Percentiles rank a stretch among this genome's conserved stretches.
phyloP scores from a whole-genome alignment of 2,888 invertebrate species.

The Eumerus sabulonum region DNA sequence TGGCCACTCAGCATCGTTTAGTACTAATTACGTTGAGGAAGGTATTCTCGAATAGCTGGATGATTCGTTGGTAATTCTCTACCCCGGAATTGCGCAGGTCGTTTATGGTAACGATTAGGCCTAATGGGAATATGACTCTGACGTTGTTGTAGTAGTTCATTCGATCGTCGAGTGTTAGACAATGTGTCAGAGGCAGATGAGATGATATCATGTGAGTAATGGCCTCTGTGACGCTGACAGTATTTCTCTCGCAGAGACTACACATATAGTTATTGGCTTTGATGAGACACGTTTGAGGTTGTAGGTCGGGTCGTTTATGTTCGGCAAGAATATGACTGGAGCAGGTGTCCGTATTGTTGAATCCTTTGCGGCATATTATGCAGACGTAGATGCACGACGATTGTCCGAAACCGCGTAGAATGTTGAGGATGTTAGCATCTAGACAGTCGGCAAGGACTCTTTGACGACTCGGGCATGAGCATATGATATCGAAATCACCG shows the following conservation, averaged over 20 bases:
- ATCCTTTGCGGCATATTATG: slow-evolving; percentile 6
- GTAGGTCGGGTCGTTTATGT: background rate
- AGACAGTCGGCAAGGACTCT: slow-evolving; percentile 40
- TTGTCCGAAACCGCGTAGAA: slow-evolving; percentile 29
- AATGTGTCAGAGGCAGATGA: background rate
- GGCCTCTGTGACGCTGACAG: background rate
- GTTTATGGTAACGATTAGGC: slow-evolving; percentile 18
- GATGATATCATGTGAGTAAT: slow-evolving; percentile 19
- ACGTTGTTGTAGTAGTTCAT: slow-evolving; percentile 29
- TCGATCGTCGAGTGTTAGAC: background rate
- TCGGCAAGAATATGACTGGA: slow-evolving; percentile 12
- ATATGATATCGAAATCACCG: background rate
- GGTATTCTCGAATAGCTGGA: too few relatives aligned
- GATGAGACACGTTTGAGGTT: background rate
- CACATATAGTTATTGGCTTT: slow-evolving; percentile 18
- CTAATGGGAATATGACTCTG: slow-evolving; percentile 25
- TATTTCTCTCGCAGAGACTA: slow-evolving; percentile 8
- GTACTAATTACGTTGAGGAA: too few relatives aligned
- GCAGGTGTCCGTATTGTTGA: background rate
- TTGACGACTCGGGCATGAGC: slow-evolving; percentile 30
- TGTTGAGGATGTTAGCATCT: background rate
- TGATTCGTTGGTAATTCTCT: too few relatives aligned
- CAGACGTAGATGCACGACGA: slow-evolving; percentile 9
- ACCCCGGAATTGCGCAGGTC: slow-evolving; percentile 6
- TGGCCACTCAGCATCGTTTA: too few relatives aligned